These are phyloP conservation scores for Agonopterix arenella DNA, from an alignment of 2,888 invertebrate species.

Conservation along the genomic window DNA sequence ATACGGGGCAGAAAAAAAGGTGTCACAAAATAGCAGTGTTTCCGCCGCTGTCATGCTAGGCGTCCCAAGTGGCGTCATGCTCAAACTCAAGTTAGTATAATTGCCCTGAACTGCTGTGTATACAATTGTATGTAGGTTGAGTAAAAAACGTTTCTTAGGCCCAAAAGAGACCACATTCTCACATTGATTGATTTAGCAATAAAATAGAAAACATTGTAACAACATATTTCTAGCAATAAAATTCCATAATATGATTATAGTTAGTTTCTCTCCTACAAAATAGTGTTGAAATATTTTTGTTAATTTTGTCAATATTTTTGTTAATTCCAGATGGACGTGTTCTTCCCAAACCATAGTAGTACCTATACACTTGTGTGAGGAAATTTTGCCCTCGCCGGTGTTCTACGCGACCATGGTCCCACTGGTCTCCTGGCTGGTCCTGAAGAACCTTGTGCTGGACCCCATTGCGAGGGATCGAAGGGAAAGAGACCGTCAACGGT, in stretches of 20 bases:
- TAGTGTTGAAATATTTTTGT: too few species aligned
- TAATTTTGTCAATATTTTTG: too few species aligned
- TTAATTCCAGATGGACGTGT: slow-evolving; percentile 81
- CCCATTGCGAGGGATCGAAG: slow-evolving; percentile 88
- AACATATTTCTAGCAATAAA: too few species aligned
- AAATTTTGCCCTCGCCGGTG: slow-evolving; percentile 91
- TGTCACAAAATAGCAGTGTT: slow-evolving; percentile 92
- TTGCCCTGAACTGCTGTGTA: too few species aligned
- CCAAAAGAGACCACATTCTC: too few species aligned
- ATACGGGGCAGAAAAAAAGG: slow-evolving; percentile 94
- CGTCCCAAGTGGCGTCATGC: slow-evolving; percentile 90
- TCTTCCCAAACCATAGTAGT: slow-evolving; percentile 93
- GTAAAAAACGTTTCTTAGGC: too few species aligned
- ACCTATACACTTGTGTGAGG: slow-evolving; percentile 94
- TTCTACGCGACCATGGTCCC: slow-evolving; percentile 97
- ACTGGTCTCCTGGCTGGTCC: slow-evolving; percentile 84
- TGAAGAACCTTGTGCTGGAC: slow-evolving; percentile 91
- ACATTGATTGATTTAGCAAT: too few species aligned
- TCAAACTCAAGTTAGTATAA: slow-evolving; percentile 87
- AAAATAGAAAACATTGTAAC: too few species aligned
- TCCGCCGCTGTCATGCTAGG: slow-evolving; percentile 92
- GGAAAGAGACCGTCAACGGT: slow-evolving; percentile 87
- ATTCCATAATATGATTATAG: too few species aligned
- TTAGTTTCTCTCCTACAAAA: too few species aligned
- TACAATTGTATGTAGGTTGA: too few species aligned